Evolutionary conservation across 2,113 vertebrate species (phyloP).

Genomic region (Platichthys flesus): DNA sequence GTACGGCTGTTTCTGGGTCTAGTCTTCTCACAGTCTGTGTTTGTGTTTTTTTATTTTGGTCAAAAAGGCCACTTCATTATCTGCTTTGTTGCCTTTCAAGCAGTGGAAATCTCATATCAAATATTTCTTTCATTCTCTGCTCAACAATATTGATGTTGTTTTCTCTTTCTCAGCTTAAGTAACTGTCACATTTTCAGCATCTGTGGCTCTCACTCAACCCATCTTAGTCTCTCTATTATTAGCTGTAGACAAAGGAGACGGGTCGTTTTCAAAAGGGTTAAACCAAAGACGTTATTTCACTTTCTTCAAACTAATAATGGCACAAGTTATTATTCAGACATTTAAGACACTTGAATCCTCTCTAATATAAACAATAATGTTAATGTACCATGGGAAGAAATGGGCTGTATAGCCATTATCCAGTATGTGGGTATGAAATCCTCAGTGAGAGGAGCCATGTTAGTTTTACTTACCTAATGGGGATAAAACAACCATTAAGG

Average conservation of each 20-base stretch:
- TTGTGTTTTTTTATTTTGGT: slow-evolving; percentile 35
- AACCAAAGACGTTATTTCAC: neutral
- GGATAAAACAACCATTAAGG: too few species aligned
- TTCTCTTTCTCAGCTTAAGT: slow-evolving; percentile 6
- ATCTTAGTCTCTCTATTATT: neutral
- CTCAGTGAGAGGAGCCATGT: neutral
- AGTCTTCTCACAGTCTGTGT: slow-evolving; percentile 19
- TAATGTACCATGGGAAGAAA: neutral
- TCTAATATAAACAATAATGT: neutral
- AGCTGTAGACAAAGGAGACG: neutral
- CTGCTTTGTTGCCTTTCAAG: slow-evolving; percentile 45
- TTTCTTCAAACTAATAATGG: slow-evolving; percentile 10
- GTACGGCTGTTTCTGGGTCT: slow-evolving; percentile 41
- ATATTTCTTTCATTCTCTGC: slow-evolving; percentile 34
- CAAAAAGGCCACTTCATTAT: slow-evolving; percentile 46
- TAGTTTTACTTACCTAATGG: neutral
- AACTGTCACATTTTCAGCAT: slow-evolving; percentile 1
- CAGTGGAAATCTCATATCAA: slow-evolving; percentile 49
- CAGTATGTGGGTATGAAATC: neutral
- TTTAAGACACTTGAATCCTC: neutral
- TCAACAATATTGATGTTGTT: slow-evolving; percentile 16
- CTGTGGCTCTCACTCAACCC: neutral
- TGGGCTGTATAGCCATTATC: too few species aligned
- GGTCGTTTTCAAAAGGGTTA: neutral
- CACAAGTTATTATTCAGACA: neutral